Percentiles rank a stretch among this genome's conserved stretches.
Evolutionary conservation across 92 coral and sea anemone species (phyloP).

Genomic region (Anthopleura xanthogrammica): DNA sequence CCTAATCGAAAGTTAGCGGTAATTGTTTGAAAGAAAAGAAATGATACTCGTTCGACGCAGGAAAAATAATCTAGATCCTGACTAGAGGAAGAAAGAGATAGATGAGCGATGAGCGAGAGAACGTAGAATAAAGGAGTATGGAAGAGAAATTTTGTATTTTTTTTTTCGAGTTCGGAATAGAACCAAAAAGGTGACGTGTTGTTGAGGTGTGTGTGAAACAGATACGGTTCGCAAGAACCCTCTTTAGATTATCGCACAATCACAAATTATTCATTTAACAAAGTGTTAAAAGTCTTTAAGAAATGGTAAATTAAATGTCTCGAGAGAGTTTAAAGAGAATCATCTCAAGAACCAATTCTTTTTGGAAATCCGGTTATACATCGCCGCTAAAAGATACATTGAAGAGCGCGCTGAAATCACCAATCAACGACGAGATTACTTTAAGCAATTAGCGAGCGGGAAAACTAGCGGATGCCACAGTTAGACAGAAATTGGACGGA

Average conservation of each 20-base stretch:
- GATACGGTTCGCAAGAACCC: slow-evolving; percentile 3
- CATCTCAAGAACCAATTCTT: slow-evolving; percentile 3
- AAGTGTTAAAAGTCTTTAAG: slow-evolving; percentile 21
- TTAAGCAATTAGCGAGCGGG: slow-evolving; percentile 23
- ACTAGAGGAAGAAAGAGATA: background rate
- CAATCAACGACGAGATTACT: slow-evolving; percentile 20
- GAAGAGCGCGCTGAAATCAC: slow-evolving; percentile 12
- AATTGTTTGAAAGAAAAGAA: slow-evolving; percentile 3
- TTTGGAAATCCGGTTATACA: slow-evolving; percentile 1
- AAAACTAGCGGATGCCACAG: slow-evolving; percentile 30
- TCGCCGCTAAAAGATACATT: slow-evolving; percentile 10
- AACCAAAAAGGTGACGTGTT: background rate
- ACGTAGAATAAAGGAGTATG: background rate
- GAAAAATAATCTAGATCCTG: background rate
- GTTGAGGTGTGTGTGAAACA: background rate
- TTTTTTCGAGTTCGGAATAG: background rate
- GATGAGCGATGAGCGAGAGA: background rate
- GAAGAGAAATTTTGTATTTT: background rate
- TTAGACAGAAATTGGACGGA: slow-evolving; percentile 42
- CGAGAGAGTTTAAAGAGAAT: slow-evolving; percentile 17
- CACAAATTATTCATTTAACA: slow-evolving; percentile 19
- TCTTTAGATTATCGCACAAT: slow-evolving; percentile 16
- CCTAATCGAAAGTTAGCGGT: background rate
- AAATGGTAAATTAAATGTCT: slow-evolving; percentile 19
- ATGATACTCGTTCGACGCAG: background rate